Conservation (phyloP, 2,888 invertebrate species). For the Melitaea athalia region DNA sequence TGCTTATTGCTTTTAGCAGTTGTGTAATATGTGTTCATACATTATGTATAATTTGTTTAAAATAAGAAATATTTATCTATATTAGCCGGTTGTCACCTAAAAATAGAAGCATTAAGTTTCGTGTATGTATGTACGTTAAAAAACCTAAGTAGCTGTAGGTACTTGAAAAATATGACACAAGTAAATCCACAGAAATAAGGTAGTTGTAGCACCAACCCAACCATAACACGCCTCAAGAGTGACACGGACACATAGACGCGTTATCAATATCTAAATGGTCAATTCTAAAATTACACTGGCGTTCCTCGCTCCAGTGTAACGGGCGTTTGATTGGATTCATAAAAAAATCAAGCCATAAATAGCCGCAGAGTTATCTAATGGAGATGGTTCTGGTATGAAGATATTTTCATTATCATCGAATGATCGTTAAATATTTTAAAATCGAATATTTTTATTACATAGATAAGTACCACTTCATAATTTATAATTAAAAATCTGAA, state of each 20-base stretch:
- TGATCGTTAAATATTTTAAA: neutral
- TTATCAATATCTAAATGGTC: conserved; percentile 67
- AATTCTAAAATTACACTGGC: conserved; percentile 51
- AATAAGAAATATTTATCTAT: too few species aligned
- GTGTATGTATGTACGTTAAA: neutral
- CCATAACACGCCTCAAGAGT: conserved; percentile 1
- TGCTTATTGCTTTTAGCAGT: too few species aligned
- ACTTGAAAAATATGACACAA: neutral
- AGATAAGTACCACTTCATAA: too few species aligned
- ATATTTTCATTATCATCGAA: conserved; percentile 23
- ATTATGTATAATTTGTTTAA: too few species aligned
- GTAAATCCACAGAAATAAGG: neutral
- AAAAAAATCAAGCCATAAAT: conserved; percentile 45
- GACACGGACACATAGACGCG: conserved; percentile 1
- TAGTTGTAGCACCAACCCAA: neutral
- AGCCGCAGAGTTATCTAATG: conserved; percentile 26
- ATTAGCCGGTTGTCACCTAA: too few species aligned
- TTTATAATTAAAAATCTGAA: too few species aligned
- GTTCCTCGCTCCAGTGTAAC: conserved; percentile 45
- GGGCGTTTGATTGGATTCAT: conserved; percentile 59
- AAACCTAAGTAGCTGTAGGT: neutral
- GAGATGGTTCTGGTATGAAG: conserved; percentile 7
- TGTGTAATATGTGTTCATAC: too few species aligned
- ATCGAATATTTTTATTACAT: neutral
- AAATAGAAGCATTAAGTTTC: too few species aligned